Evolutionary conservation across 2,888 invertebrate genomes (phyloP), one percentile per base, ranked within the genome.

Genomic region (Parelbella ahira): DNA sequence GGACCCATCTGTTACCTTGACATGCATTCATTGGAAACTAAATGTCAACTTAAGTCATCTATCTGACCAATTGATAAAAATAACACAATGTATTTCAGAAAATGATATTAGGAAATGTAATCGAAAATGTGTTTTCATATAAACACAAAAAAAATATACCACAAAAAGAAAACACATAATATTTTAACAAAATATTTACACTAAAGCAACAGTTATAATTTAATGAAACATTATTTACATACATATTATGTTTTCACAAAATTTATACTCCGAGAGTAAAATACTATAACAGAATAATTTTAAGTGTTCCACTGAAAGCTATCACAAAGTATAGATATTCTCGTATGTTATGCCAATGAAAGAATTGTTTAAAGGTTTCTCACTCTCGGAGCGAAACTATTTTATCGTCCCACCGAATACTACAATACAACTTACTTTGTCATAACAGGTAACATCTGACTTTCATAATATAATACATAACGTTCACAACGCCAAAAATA

Each of bases 371-470:
- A 6, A 28, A 24, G 23, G 11, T 34, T n/a, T n/a, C 25, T 28
- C 42, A 42, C 42, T 42, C 42, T 42, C 42, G 42, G 42, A 42
- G 42, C 28, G 34, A 28, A 18, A 33, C 33, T 20, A 27, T 20
- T 11, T 20, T 38, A 18, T 30, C 49, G 44, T 47, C 41, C 38
- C 48, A 48, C 49, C 47, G 33, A 54, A 52, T 73, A 70, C 69
- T 83, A 82, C 76, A 77, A 76, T 81, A 84, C 83, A 84, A 75
- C 77, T 81, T 77, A 83, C 74, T 84, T 86, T 82, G 80, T 82
- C 82, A 83, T 83, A 86, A 87, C 86, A 86, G 87, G 87, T 87
- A 87, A 87, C 87, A 87, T 86, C 79, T 84, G 86, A 87, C 86
- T 86, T 86, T 72, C 78, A 82, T 74, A 76, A 74, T 82, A 81